Base-by-base conservation (phyloP, 2,888 invertebrate species). In the Bellardia pandia region DNA sequence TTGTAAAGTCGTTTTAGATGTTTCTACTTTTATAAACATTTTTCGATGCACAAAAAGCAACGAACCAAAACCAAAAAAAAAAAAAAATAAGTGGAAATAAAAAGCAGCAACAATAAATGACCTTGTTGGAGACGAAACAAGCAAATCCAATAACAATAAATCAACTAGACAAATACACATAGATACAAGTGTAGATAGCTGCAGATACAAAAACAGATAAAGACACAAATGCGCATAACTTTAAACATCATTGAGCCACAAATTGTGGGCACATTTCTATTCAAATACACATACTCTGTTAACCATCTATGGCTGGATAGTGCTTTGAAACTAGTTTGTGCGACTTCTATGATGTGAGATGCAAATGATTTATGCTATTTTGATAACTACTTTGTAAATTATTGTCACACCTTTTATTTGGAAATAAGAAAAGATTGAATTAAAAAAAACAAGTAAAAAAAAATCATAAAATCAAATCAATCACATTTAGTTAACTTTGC, bases 381-480 rank as follows among this genome's bases (percentile, higher is more conserved):
- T 58, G 42, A 56, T 66, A 69, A 45, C 45, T 13, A 45, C 80
- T 76, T 80, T 37, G 53, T 68, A 77, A 86, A 81, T 72, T 81
- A 58, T 51, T 68, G 74, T 77, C 77, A 42, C 86, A 81, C 81
- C 85, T 74, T 68, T 79, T 8, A n/a, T 79, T 71, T 71, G 30
- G 1, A 51, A 6, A 51, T 3, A 45, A 45, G 13, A 66, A 23
- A 53, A n/a, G 2, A 69, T 9, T 2, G 6, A 37, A 37, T 4
- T 6, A 48, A 60, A 66, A n/a, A 14, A 3, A 30, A 6, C 48
- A 53, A 1, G 33, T 4, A 37, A 53, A 56, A 6, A n/a, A 33
- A 45, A 42, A 30, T 60, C 23, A 45, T 40, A 23, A 37, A 23
- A 80, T 11, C 62, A 72, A 42, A 42, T 71, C 33, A 72, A 71